Percentiles rank a stretch among this genome's conserved stretches.
Conservation (phyloP, 2,888 invertebrate genomes). For the Abscondita cerata region DNA sequence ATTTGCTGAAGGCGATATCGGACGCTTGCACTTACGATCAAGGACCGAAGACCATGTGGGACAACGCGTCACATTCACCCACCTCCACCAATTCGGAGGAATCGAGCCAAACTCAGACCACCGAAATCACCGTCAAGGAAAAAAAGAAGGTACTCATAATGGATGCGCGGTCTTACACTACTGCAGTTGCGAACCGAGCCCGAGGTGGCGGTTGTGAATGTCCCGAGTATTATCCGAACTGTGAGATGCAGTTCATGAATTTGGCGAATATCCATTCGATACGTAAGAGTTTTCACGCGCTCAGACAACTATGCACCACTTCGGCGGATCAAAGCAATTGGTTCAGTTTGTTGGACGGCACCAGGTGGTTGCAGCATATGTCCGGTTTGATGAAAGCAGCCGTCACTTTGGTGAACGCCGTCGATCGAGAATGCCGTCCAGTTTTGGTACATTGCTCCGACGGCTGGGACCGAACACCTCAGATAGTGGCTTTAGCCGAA, state of each 20-base stretch:
- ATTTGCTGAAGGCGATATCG: conserved; percentile 81
- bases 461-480: conserved; percentile 99
- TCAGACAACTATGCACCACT: conserved; percentile 80
- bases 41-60: conserved; percentile 58
- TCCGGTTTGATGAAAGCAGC: conserved; percentile 84
- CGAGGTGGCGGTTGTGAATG: conserved; percentile 98
- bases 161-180: conserved; percentile 95
- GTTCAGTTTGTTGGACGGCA: conserved; percentile 86
- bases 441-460: conserved; percentile 98
- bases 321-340: conserved; percentile 84
- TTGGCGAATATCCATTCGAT: conserved; percentile 97
- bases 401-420: conserved; percentile 78
- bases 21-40: conserved; percentile 80
- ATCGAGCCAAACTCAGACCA: conserved; percentile 49
- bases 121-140: conserved; percentile 46
- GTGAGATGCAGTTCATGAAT: conserved; percentile 97
- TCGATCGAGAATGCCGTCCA: conserved; percentile 82
- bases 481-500: conserved; percentile 93
- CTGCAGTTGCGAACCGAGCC: conserved; percentile 95
- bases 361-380: conserved; percentile 92
- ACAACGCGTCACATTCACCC: conserved; percentile 45
- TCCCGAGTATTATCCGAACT: conserved; percentile 92
- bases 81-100: conserved; percentile 53
- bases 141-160: conserved; percentile 81
- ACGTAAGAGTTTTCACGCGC: conserved; percentile 88